phyloP scores from a whole-genome alignment of 2,113 vertebrate genomes.

The Diadophis punctatus region DNA sequence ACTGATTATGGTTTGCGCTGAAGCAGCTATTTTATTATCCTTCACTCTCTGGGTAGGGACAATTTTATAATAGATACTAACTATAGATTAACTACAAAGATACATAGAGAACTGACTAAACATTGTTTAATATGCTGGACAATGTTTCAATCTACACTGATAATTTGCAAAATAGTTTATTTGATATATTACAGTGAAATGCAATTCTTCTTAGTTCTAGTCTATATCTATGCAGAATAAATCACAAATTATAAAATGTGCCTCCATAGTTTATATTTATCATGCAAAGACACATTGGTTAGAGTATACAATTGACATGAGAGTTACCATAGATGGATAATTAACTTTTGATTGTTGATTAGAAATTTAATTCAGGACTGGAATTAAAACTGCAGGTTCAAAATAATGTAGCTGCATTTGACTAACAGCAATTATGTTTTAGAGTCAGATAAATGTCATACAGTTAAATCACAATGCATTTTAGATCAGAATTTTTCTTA shows the following conservation, averaged over 20 bases:
- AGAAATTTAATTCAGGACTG: neutral
- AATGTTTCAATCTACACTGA: neutral
- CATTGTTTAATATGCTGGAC: neutral
- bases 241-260: neutral
- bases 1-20: neutral
- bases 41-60: neutral
- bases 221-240: neutral
- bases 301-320: neutral
- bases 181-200: neutral
- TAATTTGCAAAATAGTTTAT: neutral
- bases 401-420: neutral
- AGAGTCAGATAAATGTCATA: neutral
- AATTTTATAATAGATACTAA: neutral
- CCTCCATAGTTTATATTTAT: neutral
- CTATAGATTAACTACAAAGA: neutral
- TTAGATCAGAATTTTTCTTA: neutral
- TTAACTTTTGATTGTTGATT: neutral
- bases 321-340: neutral
- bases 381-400: neutral
- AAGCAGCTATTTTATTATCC: neutral
- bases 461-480: neutral
- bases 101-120: neutral
- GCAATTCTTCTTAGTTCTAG: neutral
- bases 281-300: neutral
- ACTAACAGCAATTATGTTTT: neutral